These are phyloP conservation scores for Colaptes auratus DNA, from an alignment of 2,113 vertebrate genomes.

Conservation along the genomic window DNA sequence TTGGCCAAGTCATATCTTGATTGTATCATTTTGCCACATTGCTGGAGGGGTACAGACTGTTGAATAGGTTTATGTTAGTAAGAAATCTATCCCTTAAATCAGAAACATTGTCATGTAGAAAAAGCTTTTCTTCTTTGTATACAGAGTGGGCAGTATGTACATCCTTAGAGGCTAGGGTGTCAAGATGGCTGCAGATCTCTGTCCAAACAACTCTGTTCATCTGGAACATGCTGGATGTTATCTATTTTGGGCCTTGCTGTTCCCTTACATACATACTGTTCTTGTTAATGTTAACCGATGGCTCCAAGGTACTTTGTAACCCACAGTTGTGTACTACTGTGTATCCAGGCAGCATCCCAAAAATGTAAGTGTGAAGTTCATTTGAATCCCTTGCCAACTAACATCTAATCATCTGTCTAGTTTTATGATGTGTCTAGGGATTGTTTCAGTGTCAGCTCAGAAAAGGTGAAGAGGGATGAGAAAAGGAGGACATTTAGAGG, in stretches of 20 bases:
- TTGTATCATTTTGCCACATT: neutral
- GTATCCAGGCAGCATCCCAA: conserved; percentile 56
- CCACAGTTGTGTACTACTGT: neutral
- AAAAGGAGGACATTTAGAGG: neutral
- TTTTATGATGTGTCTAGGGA: conserved; percentile 46
- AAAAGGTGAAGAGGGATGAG: neutral
- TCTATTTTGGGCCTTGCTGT: conserved; percentile 39
- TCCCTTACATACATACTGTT: neutral
- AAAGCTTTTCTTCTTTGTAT: neutral
- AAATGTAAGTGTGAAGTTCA: conserved; percentile 13
- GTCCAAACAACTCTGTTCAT: neutral
- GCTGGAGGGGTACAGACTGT: neutral
- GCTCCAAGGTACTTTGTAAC: conserved; percentile 46
- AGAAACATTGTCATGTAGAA: neutral
- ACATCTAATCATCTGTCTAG: conserved; percentile 53
- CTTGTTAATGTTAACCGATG: neutral
- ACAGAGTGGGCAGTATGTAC: neutral
- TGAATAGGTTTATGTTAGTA: neutral
- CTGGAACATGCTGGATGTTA: neutral
- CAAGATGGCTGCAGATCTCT: neutral
- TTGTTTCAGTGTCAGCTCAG: conserved; percentile 21
- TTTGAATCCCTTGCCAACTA: conserved; percentile 26
- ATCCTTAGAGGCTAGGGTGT: neutral
- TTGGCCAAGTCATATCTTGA: neutral
- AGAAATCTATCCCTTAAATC: neutral